These are phyloP conservation scores for Dendropsophus ebraccatus DNA, from an alignment of 2,113 vertebrate species.

Conservation along the genomic window DNA sequence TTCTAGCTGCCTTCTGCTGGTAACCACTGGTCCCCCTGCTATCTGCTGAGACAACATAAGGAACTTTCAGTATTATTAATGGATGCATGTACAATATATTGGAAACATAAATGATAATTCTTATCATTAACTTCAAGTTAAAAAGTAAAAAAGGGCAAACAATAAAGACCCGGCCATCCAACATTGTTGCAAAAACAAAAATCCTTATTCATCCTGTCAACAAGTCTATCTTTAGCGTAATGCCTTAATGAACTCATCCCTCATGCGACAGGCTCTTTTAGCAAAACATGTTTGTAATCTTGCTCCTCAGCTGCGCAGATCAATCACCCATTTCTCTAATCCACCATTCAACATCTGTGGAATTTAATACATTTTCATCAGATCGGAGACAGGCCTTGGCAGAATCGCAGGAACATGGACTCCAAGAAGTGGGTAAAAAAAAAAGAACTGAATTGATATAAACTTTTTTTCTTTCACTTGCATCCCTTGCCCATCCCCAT, in stretches of 20 bases:
- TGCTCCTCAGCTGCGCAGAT: conserved; percentile 78
- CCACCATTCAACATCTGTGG: conserved; percentile 73
- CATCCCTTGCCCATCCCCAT: no score
- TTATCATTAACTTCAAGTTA: not conserved
- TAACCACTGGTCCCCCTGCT: not conserved
- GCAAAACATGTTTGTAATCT: conserved; percentile 69
- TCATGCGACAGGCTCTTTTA: conserved; percentile 69
- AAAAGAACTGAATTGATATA: no score
- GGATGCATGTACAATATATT: not conserved
- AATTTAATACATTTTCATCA: conserved; percentile 72
- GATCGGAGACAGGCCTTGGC: conserved; percentile 2
- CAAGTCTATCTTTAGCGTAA: conserved; percentile 80
- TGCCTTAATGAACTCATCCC: conserved; percentile 70
- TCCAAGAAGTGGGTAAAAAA: not conserved
- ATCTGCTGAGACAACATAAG: not conserved
- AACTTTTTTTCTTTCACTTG: no score
- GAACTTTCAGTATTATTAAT: not conserved
- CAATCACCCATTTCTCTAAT: conserved; percentile 78
- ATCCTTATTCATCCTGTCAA: conserved; percentile 75
- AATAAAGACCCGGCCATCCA: conserved; percentile 19
- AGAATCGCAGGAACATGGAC: conserved; percentile 2
- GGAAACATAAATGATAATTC: not conserved
- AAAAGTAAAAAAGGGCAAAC: not conserved
- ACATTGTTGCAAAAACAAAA: conserved; percentile 70
- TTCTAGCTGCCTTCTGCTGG: not conserved